A percentile compares a stretch with the other conserved stretches of the same genome.
phyloP scores from a whole-genome alignment of 1,140 invertebrate species.

The Bombus vancouverensis region DNA sequence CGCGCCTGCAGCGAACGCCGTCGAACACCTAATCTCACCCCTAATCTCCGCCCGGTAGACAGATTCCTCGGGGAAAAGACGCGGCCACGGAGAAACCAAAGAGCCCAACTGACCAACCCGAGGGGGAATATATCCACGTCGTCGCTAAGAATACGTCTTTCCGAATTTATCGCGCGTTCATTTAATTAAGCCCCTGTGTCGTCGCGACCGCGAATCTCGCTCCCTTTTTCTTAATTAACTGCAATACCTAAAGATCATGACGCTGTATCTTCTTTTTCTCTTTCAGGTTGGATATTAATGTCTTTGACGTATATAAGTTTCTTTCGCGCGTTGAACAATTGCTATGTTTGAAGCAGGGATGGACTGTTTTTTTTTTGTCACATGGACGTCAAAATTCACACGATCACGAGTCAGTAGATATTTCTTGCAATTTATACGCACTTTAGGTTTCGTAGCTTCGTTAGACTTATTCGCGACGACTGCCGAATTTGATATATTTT shows the following conservation, averaged over 20 bases:
- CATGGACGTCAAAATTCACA: too few species aligned
- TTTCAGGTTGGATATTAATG: background rate
- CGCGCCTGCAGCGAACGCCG: slow-evolving; percentile 32
- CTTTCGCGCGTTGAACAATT: too few species aligned
- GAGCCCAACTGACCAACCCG: background rate
- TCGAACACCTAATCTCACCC: slow-evolving; percentile 58
- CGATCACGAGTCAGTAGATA: too few species aligned
- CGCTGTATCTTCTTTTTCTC: background rate
- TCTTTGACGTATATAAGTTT: too few species aligned
- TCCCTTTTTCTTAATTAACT: slow-evolving; percentile 63
- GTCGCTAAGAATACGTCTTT: slow-evolving; percentile 55
- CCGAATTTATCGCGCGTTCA: slow-evolving; percentile 74
- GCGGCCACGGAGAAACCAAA: background rate
- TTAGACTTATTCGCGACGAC: too few species aligned
- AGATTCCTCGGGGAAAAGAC: slow-evolving; percentile 31
- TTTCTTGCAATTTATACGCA: too few species aligned
- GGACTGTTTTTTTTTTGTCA: too few species aligned
- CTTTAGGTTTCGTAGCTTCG: too few species aligned
- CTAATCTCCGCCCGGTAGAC: slow-evolving; percentile 56
- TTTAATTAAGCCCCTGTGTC: slow-evolving; percentile 70
- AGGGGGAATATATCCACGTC: slow-evolving; percentile 41
- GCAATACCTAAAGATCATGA: background rate
- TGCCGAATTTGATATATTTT: too few species aligned
- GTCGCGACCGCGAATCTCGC: background rate
- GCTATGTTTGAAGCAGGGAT: too few species aligned